Evolutionary conservation across 2,797 vertebrate genomes (phyloP).

Genomic region (Falco novaeseelandiae): DNA sequence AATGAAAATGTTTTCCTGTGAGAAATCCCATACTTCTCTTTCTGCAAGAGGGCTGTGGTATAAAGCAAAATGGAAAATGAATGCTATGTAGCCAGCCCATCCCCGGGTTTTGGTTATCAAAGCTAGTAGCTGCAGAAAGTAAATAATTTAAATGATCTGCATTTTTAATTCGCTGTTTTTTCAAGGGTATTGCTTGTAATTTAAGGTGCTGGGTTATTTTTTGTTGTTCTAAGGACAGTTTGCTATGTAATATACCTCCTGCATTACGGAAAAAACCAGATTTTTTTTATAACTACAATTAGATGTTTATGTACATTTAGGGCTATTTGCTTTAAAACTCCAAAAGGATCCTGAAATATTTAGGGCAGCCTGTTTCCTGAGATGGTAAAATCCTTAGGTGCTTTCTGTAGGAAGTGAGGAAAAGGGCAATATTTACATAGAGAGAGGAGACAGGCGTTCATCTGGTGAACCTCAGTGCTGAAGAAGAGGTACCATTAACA

Average conservation of each 20-base stretch:
- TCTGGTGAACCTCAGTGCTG: neutral
- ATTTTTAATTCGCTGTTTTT: neutral
- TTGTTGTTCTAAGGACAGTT: neutral
- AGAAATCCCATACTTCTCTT: neutral
- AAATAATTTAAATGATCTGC: neutral
- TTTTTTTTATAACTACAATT: neutral
- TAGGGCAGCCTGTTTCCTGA: neutral
- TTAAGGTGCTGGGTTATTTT: neutral
- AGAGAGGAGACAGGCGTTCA: neutral
- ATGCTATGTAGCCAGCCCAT: neutral
- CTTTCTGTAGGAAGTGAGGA: neutral
- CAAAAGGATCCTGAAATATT: neutral
- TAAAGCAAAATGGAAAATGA: neutral
- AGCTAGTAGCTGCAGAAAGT: neutral
- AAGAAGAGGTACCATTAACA: slow-evolving; percentile 7
- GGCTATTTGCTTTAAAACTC: neutral
- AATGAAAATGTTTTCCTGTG: neutral
- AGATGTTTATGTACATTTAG: neutral
- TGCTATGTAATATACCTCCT: neutral
- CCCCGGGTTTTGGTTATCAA: neutral
- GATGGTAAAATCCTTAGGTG: neutral
- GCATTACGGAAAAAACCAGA: neutral
- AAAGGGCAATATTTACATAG: slow-evolving; percentile 11
- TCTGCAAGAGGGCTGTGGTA: neutral
- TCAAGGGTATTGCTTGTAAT: neutral